These are phyloP conservation scores for Leptodactylus fuscus DNA, from an alignment of 2,113 vertebrate genomes.

Conservation along the genomic window DNA sequence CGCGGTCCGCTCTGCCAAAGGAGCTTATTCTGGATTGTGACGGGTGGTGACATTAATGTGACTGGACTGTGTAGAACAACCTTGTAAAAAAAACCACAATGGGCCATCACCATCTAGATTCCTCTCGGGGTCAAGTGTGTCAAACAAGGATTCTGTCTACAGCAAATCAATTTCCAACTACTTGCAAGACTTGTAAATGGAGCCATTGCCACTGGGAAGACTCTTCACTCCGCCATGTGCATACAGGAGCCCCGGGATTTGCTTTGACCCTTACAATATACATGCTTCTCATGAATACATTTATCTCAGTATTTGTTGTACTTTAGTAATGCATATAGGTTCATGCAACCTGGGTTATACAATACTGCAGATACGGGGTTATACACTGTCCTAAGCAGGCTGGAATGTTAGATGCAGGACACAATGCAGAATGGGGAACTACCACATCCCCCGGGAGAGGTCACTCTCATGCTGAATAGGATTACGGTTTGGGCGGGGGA, in stretches of 20 bases:
- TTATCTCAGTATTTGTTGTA: neutral
- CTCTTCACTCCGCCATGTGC: neutral
- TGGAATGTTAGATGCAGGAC: constrained; percentile 24
- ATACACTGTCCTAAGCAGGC: neutral
- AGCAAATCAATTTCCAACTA: neutral
- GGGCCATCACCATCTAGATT: neutral
- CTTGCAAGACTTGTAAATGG: too few relatives aligned
- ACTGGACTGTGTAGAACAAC: too few relatives aligned
- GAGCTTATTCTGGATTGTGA: too few relatives aligned
- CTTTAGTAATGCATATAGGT: neutral
- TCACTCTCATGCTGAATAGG: neutral
- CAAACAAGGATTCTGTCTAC: neutral
- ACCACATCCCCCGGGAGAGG: neutral
- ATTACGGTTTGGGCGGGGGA: too few relatives aligned
- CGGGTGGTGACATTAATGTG: too few relatives aligned
- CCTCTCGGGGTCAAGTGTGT: too few relatives aligned
- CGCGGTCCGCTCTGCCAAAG: too few relatives aligned
- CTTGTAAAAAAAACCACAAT: neutral
- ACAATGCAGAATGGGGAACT: neutral
- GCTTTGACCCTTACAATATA: neutral
- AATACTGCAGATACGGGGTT: neutral
- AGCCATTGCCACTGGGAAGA: neutral
- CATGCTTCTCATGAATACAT: neutral
- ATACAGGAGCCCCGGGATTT: neutral
- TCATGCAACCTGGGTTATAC: neutral